Conservation (phyloP, 2,113 vertebrate species). For the Copsychus sechellarum region DNA sequence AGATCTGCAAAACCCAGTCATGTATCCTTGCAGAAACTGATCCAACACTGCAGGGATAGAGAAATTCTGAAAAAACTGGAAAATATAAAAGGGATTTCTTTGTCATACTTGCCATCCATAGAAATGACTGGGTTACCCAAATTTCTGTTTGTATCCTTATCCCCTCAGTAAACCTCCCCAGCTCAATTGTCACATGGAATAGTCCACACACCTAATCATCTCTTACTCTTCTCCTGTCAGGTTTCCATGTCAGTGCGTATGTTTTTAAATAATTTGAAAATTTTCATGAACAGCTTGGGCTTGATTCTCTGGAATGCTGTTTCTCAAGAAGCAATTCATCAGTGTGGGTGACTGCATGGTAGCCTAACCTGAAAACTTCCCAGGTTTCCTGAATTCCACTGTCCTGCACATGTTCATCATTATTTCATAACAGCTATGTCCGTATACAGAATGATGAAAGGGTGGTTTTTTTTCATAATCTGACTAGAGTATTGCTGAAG, state of each 20-base stretch:
- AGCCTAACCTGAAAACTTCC: neutral
- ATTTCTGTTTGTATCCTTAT: neutral
- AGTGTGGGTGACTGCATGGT: rapidly evolving
- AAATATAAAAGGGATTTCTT: neutral
- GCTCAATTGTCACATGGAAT: neutral
- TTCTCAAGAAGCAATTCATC: neutral
- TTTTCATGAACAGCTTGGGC: neutral
- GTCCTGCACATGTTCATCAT: neutral
- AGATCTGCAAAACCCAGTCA: neutral
- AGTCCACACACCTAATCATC: neutral
- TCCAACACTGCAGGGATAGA: neutral
- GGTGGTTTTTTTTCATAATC: neutral
- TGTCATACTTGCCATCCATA: neutral
- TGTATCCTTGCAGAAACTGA: neutral
- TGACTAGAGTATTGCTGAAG: neutral
- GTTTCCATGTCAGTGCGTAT: neutral
- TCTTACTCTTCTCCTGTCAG: neutral
- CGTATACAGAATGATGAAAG: neutral
- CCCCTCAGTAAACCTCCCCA: neutral
- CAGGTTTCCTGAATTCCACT: neutral
- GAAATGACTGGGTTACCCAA: neutral
- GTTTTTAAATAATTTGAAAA: neutral
- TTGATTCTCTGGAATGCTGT: neutral
- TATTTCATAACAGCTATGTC: neutral
- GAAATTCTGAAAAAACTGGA: neutral